phyloP scores from a whole-genome alignment of 2,113 vertebrate species.

The Phrynosoma blainvillii region DNA sequence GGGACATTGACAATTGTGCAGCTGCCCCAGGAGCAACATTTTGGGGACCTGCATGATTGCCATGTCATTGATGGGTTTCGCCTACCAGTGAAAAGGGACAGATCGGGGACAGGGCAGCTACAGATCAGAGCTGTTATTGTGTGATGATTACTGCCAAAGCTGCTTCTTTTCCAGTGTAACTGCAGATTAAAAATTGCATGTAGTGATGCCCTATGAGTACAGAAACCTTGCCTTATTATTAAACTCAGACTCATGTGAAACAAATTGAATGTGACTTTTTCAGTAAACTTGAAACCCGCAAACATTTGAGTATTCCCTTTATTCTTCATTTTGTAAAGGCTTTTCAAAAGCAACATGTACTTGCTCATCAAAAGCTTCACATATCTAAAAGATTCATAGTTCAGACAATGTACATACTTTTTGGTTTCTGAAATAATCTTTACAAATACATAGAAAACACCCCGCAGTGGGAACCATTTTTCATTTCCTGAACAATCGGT shows the following conservation, averaged over 20 bases:
- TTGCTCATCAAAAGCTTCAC: conserved; percentile 34
- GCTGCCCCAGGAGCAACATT: too few relatives aligned
- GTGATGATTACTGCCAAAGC: too few relatives aligned
- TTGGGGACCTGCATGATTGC: too few relatives aligned
- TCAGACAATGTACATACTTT: conserved; percentile 52
- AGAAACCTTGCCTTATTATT: conserved; percentile 43
- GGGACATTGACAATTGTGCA: too few relatives aligned
- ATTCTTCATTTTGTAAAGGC: conserved; percentile 52
- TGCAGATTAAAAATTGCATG: background rate
- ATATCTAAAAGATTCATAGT: conserved; percentile 47
- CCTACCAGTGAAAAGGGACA: too few relatives aligned
- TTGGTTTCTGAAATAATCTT: conserved; percentile 54
- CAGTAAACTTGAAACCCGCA: conserved; percentile 37
- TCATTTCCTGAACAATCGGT: conserved; percentile 59
- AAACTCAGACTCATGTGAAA: conserved; percentile 37
- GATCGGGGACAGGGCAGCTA: too few relatives aligned
- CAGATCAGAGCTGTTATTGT: too few relatives aligned
- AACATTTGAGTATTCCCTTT: conserved; percentile 31
- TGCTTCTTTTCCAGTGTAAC: too few relatives aligned
- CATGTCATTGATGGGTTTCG: too few relatives aligned
- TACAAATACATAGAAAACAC: conserved; percentile 50
- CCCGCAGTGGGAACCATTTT: conserved; percentile 42
- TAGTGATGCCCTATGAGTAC: background rate
- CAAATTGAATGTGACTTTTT: conserved; percentile 41
- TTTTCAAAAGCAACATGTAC: conserved; percentile 40